Evolutionary conservation across 2,797 vertebrate genomes (phyloP), one percentile per base, ranked within the genome.

Genomic region (Anas georgica): DNA sequence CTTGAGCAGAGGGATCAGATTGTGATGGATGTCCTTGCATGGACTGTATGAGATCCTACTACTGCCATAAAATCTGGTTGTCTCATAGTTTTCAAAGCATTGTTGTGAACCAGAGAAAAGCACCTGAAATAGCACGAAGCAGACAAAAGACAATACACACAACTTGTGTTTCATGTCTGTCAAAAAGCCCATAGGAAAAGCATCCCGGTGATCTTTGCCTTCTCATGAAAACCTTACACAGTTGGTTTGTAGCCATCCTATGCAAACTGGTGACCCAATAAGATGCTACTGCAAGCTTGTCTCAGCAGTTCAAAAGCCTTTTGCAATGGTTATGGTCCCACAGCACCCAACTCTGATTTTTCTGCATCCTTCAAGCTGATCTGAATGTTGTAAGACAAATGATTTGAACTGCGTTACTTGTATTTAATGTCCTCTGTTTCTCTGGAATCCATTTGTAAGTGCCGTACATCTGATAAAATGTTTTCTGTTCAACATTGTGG

Each of bases 81-180:
- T 86, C 29, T 98, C 97, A 20, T 98, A 98, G 82, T 98, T 98
- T 64, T 97, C 98, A 94, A 98, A 98, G 96, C 98, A 98, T 73
- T 96, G 97, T 5, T 86, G 88, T 4, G 92, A 95, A 39, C 98
- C 98, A 48, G 97, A 97, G 56, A 98, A 87, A 46, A 98, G 94
- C 9, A 96, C 97, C 99, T 99, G 93, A 35, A 97, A 86, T 6
- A 64, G 78, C 56, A 64, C 54, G 33, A n/a, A 68, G 50, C 55
- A 83, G 2, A 22, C n/a, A 83, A 52, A 23, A n/a, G 10, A 6
- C 7, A 3, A 8, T 28, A 37, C 29, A 45, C 18, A 7, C n/a
- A 48, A 18, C 29, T 41, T 72, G 37, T 33, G 17, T 12, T 76
- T 43, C 6, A 1, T 7, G 6, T 10, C 21, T 46, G 17, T n/a